Evolutionary conservation across 2,797 vertebrate genomes (phyloP), one percentile per base, ranked within the genome.

Genomic region (Tauraco hartlaubi): DNA sequence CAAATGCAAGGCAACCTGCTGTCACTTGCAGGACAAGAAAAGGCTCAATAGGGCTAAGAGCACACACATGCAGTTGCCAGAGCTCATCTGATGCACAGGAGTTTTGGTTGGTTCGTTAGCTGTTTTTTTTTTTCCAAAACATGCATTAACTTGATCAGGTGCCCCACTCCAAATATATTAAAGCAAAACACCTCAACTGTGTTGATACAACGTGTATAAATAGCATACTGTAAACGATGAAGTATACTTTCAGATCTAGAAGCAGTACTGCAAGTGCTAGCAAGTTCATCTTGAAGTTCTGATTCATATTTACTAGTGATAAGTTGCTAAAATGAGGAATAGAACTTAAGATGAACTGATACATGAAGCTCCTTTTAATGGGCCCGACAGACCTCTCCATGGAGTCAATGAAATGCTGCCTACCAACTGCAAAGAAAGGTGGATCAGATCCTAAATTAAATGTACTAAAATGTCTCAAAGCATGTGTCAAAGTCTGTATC

Each of bases 341-440:
- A 73, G 76, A 88, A 90, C 90, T 92, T 55, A 11, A 62, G 83
- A 93, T 72, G 48, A 94, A 93, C 67, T 78, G 44, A 19, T 18
- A 68, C 0, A 8, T 51, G 59, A 87, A 92, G 89, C 68, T 79
- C 29, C 63, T 82, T 85, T 73, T 46, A 89, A 4, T 2, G 17
- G 33, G 46, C 91, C 84, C 73, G 77, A 89, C 35, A 83, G 54
- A 81, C 21, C 19, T 66, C 66, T 61, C 79, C 29, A 43, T 28
- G 28, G 64, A 59, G 69, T 44, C 51, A 61, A 15, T 43, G 54
- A 59, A 89, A 55, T 29, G 19, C 37, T 68, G 73, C 37, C 82
- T 52, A 63, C 11, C 25, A 46, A 22, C 49, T 37, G 35, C 77
- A 81, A 86, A 44, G 73, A 85, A 63, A 85, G 74, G 63, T 76